Base-by-base conservation (phyloP, 2,797 vertebrate genomes). In the Melanotaenia parkinsoni region DNA sequence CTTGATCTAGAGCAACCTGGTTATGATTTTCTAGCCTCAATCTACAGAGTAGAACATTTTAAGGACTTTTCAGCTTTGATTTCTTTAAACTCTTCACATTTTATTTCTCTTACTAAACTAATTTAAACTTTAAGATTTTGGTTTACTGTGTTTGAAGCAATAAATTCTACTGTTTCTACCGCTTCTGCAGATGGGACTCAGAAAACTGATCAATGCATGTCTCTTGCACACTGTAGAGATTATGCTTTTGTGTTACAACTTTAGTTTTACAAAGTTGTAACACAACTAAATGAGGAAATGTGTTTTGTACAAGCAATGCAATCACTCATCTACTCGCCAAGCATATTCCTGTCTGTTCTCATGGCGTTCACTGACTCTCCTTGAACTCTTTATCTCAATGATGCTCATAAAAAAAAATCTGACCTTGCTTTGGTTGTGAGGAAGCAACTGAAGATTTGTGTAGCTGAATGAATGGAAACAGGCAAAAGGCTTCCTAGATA, bases 221-320 rank as follows among this genome's bases (percentile, higher is more conserved):
- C 26, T 33, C 57, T 38, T 33, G 30, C 30, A 58, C 38, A 73
- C 2, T 58, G 65, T 64, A 32, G 9, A 7, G 22, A 64, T 75
- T 62, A 47, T 58, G 18, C 67, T 80, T 71, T 40, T 59, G 56
- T 33, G 65, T 62, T 72, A 13, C 40, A 59, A 22, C 64, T 72
- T 74, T 50, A 53, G 64, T 63, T 79, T 83, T 68, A 67, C 45
- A 56, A 10, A 70, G 53, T 71, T 45, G 2, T 61, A 18, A n/a
- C n/a, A n/a, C n/a, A n/a, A n/a, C 18, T 35, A 63, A 73, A 73
- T 71, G 3, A 57, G 58, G 20, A 77, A 59, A 74, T 69, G 61
- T 37, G 58, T n/a, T 80, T 86, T 72, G 47, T n/a, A 69, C 32
- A 65, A 28, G 58, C 7, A 3, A n/a, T 58, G 30, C 24, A 56